Evolutionary conservation across 92 coral and sea anemone species (phyloP).

Genomic region (Montipora capitata): DNA sequence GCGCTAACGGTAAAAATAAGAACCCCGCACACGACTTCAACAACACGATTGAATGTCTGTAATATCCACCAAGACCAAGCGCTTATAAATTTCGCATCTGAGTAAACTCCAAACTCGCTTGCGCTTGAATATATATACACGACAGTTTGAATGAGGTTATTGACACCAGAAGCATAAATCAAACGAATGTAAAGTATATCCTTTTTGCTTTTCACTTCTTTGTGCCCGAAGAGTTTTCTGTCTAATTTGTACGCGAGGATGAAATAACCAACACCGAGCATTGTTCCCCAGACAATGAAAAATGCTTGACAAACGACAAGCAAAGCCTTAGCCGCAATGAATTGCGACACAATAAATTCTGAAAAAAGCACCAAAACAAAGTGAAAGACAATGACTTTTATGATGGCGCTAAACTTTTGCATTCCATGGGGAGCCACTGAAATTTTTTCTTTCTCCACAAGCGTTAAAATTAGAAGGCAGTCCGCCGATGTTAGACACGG

Average conservation of each 20-base stretch:
- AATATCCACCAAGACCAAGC: constrained; percentile 66
- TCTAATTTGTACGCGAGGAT: constrained; percentile 38
- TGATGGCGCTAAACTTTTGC: constrained; percentile 31
- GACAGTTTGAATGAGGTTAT: constrained; percentile 17
- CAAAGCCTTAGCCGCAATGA: constrained; percentile 51
- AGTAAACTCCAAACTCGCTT: constrained; percentile 62
- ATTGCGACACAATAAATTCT: constrained; percentile 52
- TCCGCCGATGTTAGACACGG: constrained; percentile 69
- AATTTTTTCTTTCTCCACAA: constrained; percentile 44
- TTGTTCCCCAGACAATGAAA: constrained; percentile 47
- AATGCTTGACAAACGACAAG: constrained; percentile 47
- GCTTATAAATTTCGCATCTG: constrained; percentile 18
- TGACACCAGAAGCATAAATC: constrained; percentile 53
- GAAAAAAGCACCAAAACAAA: constrained; percentile 29
- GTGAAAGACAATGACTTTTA: constrained; percentile 27
- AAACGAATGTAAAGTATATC: constrained; percentile 43
- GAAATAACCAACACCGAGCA: constrained; percentile 54
- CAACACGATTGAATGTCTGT: constrained; percentile 41
- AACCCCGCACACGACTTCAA: constrained; percentile 36
- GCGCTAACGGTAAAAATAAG: constrained; percentile 68
- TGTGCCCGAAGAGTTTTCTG: constrained; percentile 43
- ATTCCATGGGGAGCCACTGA: constrained; percentile 50
- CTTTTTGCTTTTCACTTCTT: constrained; percentile 31
- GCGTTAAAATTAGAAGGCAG: constrained; percentile 34
- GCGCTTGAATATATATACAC: constrained; percentile 41